These are phyloP conservation scores for Coreius guichenoti DNA, from an alignment of 2,797 vertebrate species.

Conservation along the genomic window DNA sequence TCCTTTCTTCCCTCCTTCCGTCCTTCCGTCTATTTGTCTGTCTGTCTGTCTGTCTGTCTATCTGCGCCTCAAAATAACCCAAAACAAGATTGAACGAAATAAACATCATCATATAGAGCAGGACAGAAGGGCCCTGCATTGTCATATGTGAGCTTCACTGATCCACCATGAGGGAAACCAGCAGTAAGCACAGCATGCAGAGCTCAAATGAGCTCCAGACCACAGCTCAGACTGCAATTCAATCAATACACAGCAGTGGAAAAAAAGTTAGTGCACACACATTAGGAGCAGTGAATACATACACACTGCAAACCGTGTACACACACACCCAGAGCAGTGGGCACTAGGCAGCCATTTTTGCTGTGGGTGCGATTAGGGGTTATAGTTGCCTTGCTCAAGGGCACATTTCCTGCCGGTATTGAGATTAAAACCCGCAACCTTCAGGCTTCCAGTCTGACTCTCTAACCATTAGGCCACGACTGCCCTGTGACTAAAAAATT, in stretches of 20 bases:
- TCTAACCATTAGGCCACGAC: not conserved
- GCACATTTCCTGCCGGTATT: too few relatives aligned
- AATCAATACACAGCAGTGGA: not conserved
- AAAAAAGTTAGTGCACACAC: conserved; percentile 2
- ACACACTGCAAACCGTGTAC: too few relatives aligned
- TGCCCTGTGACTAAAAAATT: too few relatives aligned
- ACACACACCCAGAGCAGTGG: too few relatives aligned
- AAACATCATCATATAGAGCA: not conserved
- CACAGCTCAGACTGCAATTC: conserved; percentile 11
- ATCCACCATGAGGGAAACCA: conserved; percentile 25
- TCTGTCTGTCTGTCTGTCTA: accelerated
- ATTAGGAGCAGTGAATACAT: not conserved
- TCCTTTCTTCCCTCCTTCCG: not conserved
- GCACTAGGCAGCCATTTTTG: not conserved
- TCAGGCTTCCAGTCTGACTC: not conserved
- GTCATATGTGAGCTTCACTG: conserved; percentile 6
- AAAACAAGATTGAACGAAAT: not conserved
- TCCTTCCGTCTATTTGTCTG: accelerated
- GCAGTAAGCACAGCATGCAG: conserved; percentile 25
- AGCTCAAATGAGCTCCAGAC: not conserved
- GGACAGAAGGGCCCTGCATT: not conserved
- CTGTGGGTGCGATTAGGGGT: too few relatives aligned
- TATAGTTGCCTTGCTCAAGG: too few relatives aligned
- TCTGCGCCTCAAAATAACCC: not conserved
- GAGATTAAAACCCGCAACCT: not conserved